Base-by-base conservation (phyloP, 2,797 vertebrate genomes). In the Lateolabrax maculatus region DNA sequence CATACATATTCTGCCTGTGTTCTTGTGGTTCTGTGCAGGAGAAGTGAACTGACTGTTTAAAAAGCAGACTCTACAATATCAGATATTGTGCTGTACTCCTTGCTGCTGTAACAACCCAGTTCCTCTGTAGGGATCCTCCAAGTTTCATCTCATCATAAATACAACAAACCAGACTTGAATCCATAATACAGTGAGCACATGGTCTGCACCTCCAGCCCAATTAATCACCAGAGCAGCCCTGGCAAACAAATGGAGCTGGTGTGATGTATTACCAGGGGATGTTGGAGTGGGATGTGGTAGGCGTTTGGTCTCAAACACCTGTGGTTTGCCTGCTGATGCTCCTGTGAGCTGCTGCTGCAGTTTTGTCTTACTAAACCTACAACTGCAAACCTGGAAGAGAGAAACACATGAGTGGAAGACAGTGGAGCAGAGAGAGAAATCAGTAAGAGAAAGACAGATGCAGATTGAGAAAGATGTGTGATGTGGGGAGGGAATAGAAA, bases 351-450 rank as follows among this genome's bases (percentile, higher is more conserved):
- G 57, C 60, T 56, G 52, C 79, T 75, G 75, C 76, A 79, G 89
- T 90, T 44, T 89, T 84, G 83, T 87, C 65, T 81, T 37, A 29
- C 68, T 79, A 76, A 89, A 91, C 69, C 25, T 21, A 31, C 58
- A 80, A n/a, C 71, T 85, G 75, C 53, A 76, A 75, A 75, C 37
- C 43, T 46, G n/a, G 57, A 67, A 77, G 43, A 31, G 25, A 71
- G 51, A 68, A 74, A 64, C 2, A 84, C 48, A 31, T 4, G 31
- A 61, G 60, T 15, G 11, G 71, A 77, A 70, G 21, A 29, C 4
- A 25, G 41, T 70, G 55, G 21, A 64, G 64, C 25, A 27, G 41
- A 63, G 69, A 57, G 61, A 48, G 46, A 68, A 55, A 74, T 66
- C 48, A 46, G 56, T 41, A n/a, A 5, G 43, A 68, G 44, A 43